Evolutionary conservation across 2,888 invertebrate species (phyloP), one percentile per base, ranked within the genome.

Genomic region (Mimachlamys varia): DNA sequence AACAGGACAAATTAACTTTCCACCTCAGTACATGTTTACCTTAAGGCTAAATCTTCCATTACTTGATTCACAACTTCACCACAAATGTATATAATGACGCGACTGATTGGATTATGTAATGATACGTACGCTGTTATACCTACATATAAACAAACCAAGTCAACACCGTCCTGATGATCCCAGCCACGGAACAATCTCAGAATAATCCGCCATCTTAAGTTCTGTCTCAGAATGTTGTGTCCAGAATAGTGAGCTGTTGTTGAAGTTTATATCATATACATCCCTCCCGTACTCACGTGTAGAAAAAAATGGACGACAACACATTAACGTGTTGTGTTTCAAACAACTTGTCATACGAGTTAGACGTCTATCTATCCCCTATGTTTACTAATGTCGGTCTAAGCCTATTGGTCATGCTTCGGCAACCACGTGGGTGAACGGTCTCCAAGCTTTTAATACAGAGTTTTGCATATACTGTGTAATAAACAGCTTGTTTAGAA

Each of bases 351-450:
- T 27, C 76, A 33, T 27, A 27, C 76, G 27, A 33, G 76, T 76
- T 33, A 27, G 2, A 76, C 76, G 33, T 76, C 27, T 62, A 22
- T n/a, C n/a, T 76, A 76, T 76, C 76, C 76, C 27, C 76, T 33
- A 76, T 76, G 76, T 76, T 76, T 76, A 76, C 33, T 27, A 76
- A 33, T 76, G 76, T 76, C 22, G 2, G n/a, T 53, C 58, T 33
- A 27, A 76, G 76, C 76, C 76, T 33, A 33, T 76, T 76, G 76
- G 76, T 76, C 76, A 33, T 33, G 76, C 76, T 76, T 33, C 33
- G 76, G 76, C 33, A 33, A 15, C 10, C 76, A 76, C 76, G 15
- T 33, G 27, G 27, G 76, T 76, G 76, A 76, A 76, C 76, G 17
- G 76, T 27, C 76, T 33, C 76, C 7, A 5, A 44, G 7, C 76